Percentiles rank a stretch among this genome's conserved stretches.
Conservation (phyloP, 2,888 invertebrate species). For the Hanleya hanleyi region DNA sequence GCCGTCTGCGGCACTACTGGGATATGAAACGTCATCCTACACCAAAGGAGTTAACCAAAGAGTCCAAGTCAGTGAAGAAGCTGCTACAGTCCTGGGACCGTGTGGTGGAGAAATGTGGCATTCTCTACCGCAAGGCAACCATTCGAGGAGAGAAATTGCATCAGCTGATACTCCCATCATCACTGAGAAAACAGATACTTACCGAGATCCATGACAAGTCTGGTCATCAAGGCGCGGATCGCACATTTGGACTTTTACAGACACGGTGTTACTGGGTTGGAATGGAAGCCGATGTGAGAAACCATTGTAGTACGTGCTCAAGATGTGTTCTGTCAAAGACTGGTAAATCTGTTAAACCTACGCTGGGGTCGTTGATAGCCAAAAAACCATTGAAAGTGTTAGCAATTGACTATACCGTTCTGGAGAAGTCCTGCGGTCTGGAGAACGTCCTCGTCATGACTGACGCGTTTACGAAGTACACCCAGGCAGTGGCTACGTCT, state of each 20-base stretch:
- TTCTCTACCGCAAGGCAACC: background rate
- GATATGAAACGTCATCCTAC: background rate
- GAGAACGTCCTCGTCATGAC: slow-evolving; percentile 24
- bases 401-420: slow-evolving; percentile 19
- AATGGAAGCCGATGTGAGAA: slow-evolving; percentile 13
- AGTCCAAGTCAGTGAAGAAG: background rate
- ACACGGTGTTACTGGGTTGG: slow-evolving; percentile 25
- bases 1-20: background rate
- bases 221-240: slow-evolving; percentile 18
- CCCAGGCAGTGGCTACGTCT: slow-evolving; percentile 6
- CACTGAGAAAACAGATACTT: background rate
- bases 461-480: slow-evolving; percentile 12
- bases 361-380: slow-evolving; percentile 10
- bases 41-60: background rate
- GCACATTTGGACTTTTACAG: slow-evolving; percentile 11
- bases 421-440: slow-evolving; percentile 9
- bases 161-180: background rate
- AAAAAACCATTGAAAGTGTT: slow-evolving; percentile 19
- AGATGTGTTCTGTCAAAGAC: slow-evolving; percentile 23
- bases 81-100: background rate
- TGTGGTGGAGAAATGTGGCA: background rate
- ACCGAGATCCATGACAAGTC: slow-evolving; percentile 5
- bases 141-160: background rate
- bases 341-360: background rate
- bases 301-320: slow-evolving; percentile 9